Evolutionary conservation across 2,888 invertebrate genomes (phyloP).

Genomic region (Xylocampa areola): DNA sequence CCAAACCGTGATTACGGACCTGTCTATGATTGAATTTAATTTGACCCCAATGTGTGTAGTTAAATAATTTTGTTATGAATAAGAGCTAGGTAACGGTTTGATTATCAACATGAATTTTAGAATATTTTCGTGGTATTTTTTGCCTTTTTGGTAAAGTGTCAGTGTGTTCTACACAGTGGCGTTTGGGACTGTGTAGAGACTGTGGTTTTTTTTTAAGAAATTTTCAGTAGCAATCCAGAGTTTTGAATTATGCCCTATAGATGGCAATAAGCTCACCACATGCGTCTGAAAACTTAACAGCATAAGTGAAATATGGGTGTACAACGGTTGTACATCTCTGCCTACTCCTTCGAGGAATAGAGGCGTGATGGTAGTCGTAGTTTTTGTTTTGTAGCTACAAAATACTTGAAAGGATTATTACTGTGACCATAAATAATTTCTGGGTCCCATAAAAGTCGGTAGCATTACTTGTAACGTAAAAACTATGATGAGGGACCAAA

Average conservation of each 20-base stretch:
- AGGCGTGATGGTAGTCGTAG: too few species aligned
- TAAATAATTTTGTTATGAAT: constrained; percentile 3
- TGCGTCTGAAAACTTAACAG: too few species aligned
- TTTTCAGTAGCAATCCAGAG: too few species aligned
- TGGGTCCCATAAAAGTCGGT: constrained; percentile 45
- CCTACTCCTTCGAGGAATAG: too few species aligned
- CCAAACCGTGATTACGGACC: constrained; percentile 11
- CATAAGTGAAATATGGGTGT: too few species aligned
- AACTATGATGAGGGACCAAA: constrained; percentile 50
- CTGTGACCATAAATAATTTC: constrained; percentile 37
- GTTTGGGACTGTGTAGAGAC: too few species aligned
- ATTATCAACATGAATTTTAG: constrained; percentile 5
- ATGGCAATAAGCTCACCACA: too few species aligned
- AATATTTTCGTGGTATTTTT: constrained; percentile 1
- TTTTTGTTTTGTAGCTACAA: constrained; percentile 13
- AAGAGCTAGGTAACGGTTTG: constrained; percentile 4
- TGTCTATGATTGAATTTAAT: constrained; percentile 23
- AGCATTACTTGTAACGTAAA: constrained; percentile 42
- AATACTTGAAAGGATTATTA: constrained; percentile 8
- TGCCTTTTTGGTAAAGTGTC: too few species aligned
- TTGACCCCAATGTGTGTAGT: neutral
- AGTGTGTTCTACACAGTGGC: too few species aligned
- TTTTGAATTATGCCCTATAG: too few species aligned
- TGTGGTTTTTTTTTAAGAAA: too few species aligned
- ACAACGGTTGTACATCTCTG: too few species aligned